Percentiles rank a stretch among this genome's conserved stretches.
These are phyloP conservation scores for Decapterus maruadsi DNA, from an alignment of 2,797 vertebrate genomes.

Conservation along the genomic window DNA sequence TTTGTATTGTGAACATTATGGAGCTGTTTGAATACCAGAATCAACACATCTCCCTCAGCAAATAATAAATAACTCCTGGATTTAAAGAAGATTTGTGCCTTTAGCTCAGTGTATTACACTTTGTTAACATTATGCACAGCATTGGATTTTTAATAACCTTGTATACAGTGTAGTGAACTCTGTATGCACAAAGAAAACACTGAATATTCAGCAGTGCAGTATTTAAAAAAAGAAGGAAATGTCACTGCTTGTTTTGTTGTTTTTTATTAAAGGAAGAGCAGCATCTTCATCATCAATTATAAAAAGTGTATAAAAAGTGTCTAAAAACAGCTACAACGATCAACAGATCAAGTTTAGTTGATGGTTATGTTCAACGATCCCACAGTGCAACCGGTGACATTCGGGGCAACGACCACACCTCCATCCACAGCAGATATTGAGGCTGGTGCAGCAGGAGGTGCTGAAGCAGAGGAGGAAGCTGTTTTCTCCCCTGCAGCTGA, in stretches of 20 bases:
- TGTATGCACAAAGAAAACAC: not conserved
- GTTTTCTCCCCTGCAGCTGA: not conserved
- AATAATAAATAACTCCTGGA: not conserved
- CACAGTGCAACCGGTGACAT: rapidly evolving
- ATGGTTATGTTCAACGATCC: constrained; percentile 28
- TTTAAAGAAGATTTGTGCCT: not conserved
- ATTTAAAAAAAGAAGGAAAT: not conserved
- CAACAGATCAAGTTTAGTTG: not conserved
- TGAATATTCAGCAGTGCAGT: not conserved
- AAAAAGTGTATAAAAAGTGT: no score
- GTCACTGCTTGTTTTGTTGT: not conserved
- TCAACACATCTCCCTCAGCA: no score
- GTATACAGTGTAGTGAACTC: not conserved
- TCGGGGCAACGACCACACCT: constrained; percentile 17
- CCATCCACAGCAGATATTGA: constrained; percentile 9
- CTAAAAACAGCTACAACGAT: no score
- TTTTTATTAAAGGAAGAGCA: not conserved
- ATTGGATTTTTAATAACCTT: not conserved
- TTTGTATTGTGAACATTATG: no score
- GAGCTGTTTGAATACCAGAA: no score
- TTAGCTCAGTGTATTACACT: not conserved
- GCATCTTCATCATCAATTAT: no score
- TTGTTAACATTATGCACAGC: not conserved
- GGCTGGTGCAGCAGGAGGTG: not conserved
- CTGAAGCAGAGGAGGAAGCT: constrained; percentile 1